A percentile compares a stretch with the other conserved stretches of the same genome.
phyloP scores from a whole-genome alignment of 2,888 invertebrate genomes.

The Xanthorhoe spadicearia region DNA sequence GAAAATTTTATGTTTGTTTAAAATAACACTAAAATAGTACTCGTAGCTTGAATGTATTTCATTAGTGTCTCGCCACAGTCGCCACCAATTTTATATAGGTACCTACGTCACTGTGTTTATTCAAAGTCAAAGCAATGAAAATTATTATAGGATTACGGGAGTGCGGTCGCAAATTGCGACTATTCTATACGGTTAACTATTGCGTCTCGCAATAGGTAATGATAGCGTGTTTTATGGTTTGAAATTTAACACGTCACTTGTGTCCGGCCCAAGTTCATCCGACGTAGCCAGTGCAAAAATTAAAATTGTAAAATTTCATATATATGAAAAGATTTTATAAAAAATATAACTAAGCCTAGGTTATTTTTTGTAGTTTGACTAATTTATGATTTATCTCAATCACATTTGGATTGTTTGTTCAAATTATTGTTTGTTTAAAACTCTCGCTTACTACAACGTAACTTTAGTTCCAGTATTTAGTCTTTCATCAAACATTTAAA shows the following conservation, averaged over 20 bases:
- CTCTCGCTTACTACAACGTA: background rate
- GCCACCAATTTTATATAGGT: background rate
- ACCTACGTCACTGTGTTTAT: background rate
- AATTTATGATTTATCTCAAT: too few relatives aligned
- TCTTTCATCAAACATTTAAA: slow-evolving; percentile 1
- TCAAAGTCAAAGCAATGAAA: background rate
- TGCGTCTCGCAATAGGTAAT: background rate
- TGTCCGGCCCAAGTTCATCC: too few relatives aligned
- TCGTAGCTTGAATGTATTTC: background rate
- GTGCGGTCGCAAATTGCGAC: background rate
- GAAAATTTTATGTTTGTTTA: too few relatives aligned
- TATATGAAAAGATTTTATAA: too few relatives aligned
- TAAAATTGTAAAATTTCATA: too few relatives aligned
- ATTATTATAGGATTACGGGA: background rate
- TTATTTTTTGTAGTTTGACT: too few relatives aligned
- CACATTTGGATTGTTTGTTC: too few relatives aligned
- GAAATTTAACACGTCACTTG: background rate
- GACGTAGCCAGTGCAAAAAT: too few relatives aligned
- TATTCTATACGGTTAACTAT: too few relatives aligned
- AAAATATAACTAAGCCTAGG: too few relatives aligned
- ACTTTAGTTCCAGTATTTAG: background rate
- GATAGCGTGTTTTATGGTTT: background rate
- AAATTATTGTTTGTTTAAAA: too few relatives aligned
- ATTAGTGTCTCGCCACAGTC: background rate
- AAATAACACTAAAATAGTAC: too few relatives aligned